Evolutionary conservation across 2,113 vertebrate species (phyloP).

Genomic region (Gambusia affinis): DNA sequence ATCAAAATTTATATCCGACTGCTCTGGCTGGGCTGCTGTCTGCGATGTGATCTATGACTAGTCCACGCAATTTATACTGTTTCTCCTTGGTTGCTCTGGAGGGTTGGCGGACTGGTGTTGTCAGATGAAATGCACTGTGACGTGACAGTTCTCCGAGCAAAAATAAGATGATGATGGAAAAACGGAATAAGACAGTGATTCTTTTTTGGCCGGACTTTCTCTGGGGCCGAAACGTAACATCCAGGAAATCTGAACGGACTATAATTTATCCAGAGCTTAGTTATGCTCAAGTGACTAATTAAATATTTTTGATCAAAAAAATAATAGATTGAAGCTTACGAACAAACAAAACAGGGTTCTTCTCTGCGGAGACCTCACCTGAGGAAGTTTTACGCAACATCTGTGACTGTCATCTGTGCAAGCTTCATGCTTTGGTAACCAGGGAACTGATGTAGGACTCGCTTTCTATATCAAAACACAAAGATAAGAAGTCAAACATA

Average conservation of each 20-base stretch:
- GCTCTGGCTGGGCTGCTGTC: constrained; percentile 16
- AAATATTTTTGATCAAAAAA: not conserved
- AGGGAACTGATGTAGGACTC: not conserved
- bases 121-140: constrained; percentile 43
- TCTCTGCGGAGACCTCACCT: not conserved
- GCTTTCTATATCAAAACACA: not conserved
- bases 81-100: constrained; percentile 46
- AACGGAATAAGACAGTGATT: constrained; percentile 8
- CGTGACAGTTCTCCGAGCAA: constrained; percentile 39
- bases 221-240: not conserved
- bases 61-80: constrained; percentile 42
- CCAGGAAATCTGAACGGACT: not conserved
- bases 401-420: not conserved
- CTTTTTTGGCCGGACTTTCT: not conserved
- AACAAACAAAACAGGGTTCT: not conserved
- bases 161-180: constrained; percentile 16
- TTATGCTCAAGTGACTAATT: not conserved
- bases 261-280: not conserved
- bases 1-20: constrained; percentile 31
- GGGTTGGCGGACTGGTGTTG: constrained; percentile 36
- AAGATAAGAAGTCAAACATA: not conserved
- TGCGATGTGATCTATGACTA: constrained; percentile 49
- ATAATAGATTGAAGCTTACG: too few relatives aligned
- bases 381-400: not conserved
- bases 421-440: not conserved